These are phyloP conservation scores for Halocynthia aurantium DNA, from an alignment of 23 tunicate genomes.

Conservation along the genomic window DNA sequence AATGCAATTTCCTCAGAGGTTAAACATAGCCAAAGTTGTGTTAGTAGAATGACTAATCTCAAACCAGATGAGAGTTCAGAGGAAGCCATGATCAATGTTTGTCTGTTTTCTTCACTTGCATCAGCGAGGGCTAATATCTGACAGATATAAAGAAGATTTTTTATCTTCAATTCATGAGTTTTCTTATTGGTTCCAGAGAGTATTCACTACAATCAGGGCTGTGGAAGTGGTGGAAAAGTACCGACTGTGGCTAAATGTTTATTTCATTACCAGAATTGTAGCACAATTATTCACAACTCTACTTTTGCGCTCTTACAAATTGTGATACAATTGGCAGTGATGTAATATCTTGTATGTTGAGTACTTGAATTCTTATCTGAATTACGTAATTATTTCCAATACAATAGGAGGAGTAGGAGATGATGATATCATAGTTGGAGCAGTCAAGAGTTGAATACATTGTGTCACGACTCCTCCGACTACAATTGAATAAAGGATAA, in stretches of 20 bases:
- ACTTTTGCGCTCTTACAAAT: too few species aligned
- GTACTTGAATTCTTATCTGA: too few species aligned
- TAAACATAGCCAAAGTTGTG: conserved; percentile 26
- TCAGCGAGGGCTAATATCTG: conserved; percentile 66
- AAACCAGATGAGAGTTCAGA: conserved; percentile 32
- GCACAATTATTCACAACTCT: not conserved
- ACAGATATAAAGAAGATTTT: conserved; percentile 1
- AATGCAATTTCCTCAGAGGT: conserved; percentile 12
- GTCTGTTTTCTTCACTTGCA: conserved; percentile 46
- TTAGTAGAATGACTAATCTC: conserved; percentile 36
- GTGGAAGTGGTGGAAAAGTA: not conserved
- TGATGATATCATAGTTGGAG: too few species aligned
- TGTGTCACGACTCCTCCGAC: too few species aligned
- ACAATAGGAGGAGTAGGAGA: too few species aligned
- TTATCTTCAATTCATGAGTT: not conserved
- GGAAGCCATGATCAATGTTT: conserved; percentile 15
- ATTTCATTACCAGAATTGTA: not conserved
- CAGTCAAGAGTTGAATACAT: too few species aligned
- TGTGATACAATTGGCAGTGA: too few species aligned
- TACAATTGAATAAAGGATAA: too few species aligned
- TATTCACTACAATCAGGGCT: not conserved
- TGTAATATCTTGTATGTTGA: too few species aligned
- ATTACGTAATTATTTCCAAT: too few species aligned
- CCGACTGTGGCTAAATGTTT: not conserved
- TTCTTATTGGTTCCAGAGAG: not conserved